Base-by-base conservation (phyloP, 1,140 invertebrate genomes). In the Andrena cerasifolii region DNA sequence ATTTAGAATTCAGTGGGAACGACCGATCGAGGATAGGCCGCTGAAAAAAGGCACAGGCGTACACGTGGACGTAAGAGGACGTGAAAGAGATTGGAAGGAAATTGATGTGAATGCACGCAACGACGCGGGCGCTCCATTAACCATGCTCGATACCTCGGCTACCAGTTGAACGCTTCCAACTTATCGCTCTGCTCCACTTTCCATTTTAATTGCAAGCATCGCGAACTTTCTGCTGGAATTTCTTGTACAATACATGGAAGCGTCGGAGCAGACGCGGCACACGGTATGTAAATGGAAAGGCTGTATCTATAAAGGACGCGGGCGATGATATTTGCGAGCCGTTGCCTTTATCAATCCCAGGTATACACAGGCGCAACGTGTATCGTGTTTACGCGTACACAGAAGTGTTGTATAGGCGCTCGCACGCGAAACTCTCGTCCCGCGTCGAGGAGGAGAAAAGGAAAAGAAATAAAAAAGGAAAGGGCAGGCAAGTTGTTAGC, bases 121-220 rank as follows among this genome's bases (percentile, higher is more conserved):
- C 36, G 40, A n/a, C n/a, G n/a, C n/a, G n/a, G 40, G 14, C 24
- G 54, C 58, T 24, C 54, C 58, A 33, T 49, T 56, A 63, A 47
- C 62, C 62, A 36, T 59, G 47, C 14, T 51, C 47, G n/a, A 40
- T 26, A 58, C n/a, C 7, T 58, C 8, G 49, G 6, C 31, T 21
- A 8, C 56, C 2, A 51, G 6, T 5, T 4, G 21, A 33, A 59
- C 56, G 56, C 18, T 59, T 36, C 56, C 31, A 28, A 33, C 56
- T 58, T 63, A 74, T 65, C 61, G 33, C 40, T n/a, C 1, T 18
- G 59, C 28, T 71, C 49, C 45, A 62, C 63, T 70, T 61, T 58
- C 51, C 56, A 77, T 76, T 80, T 74, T 67, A 61, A 72, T 72
- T 70, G 36, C 67, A 4, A 70, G 18, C 67, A 72, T 24, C 54